Evolutionary conservation across 1,140 invertebrate genomes (phyloP).

Genomic region (Sycobia sp.): DNA sequence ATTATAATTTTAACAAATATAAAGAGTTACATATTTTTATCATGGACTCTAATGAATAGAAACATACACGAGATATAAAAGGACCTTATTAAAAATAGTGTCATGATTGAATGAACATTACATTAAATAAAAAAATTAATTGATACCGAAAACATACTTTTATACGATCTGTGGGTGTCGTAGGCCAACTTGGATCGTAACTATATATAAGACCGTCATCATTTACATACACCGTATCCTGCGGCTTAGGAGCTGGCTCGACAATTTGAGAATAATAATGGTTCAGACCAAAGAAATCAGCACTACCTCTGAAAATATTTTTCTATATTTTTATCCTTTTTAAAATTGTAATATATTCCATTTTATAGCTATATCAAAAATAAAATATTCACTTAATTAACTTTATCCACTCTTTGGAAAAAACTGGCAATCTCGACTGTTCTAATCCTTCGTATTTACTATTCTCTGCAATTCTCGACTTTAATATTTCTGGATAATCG

Average conservation of each 20-base stretch:
- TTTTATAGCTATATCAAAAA: too few species aligned
- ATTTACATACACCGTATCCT: constrained; percentile 35
- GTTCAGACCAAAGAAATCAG: constrained; percentile 66
- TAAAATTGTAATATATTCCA: too few species aligned
- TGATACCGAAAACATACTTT: too few species aligned
- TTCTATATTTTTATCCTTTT: too few species aligned
- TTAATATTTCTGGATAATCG: constrained; percentile 67
- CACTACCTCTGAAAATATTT: constrained; percentile 49
- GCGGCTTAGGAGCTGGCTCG: constrained; percentile 42
- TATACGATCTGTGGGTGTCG: too few species aligned
- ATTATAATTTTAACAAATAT: too few species aligned
- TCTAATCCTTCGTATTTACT: constrained; percentile 62
- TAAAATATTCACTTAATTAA: constrained; percentile 36
- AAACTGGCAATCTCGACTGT: constrained; percentile 62
- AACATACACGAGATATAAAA: too few species aligned
- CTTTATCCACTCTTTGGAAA: constrained; percentile 58
- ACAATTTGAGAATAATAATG: constrained; percentile 62
- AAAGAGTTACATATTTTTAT: too few species aligned
- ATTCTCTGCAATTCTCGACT: constrained; percentile 59
- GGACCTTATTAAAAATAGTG: too few species aligned
- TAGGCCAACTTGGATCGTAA: constrained; percentile 31
- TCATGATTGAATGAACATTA: too few species aligned
- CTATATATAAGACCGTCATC: constrained; percentile 42
- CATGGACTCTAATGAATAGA: too few species aligned
- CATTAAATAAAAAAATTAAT: too few species aligned